Base-by-base conservation (phyloP, 35 echinoderm and acorn worm genomes). In the Holothuria glaberrima region DNA sequence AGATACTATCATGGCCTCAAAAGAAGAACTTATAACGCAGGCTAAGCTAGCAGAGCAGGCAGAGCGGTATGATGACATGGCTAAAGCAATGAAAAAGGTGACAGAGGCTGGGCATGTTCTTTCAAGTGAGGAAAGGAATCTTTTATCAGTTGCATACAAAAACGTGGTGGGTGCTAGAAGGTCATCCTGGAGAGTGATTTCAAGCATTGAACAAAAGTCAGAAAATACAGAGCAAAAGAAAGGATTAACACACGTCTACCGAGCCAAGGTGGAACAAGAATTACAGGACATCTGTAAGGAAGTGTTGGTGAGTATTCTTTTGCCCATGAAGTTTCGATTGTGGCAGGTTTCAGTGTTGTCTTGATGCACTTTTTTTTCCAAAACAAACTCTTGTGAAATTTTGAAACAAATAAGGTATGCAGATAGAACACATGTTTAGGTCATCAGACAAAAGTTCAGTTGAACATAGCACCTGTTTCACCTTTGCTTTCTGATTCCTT, bases 61-160 rank as follows among this genome's bases (percentile, higher is more conserved):
- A 19, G 97, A 99, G 87, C 88, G 97, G 77, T 99, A 99, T 75
- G 93, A 98, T 89, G 97, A 99, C 86, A 99, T 99, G 97, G 91
- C 91, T 50, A 73, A 45, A 31, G 93, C 93, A 34, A 95, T 95
- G 97, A 95, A 95, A 77, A 46, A 82, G 48, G 91, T 99, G 71
- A 93, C 94, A 45, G 48, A 93, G 71, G 41, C 18, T 77, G 46
- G 68, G 3, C 48, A 78, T 25, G 18, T 28, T 13, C 78, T 95
- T 59, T 29, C 88, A 4, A 89, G 78, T 59, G 97, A 99, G 59
- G 97, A 99, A 61, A 68, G 97, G 58, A 99, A 99, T 90, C 93
- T 99, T 36, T 88, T 99, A 35, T 99, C 97, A 22, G 97, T 99
- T 28, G 97, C 97, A 44, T 99, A 99, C 93, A 99, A 99, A 86